Evolutionary conservation across 2,113 vertebrate species (phyloP).

Genomic region (Andinoacara biseriatus): DNA sequence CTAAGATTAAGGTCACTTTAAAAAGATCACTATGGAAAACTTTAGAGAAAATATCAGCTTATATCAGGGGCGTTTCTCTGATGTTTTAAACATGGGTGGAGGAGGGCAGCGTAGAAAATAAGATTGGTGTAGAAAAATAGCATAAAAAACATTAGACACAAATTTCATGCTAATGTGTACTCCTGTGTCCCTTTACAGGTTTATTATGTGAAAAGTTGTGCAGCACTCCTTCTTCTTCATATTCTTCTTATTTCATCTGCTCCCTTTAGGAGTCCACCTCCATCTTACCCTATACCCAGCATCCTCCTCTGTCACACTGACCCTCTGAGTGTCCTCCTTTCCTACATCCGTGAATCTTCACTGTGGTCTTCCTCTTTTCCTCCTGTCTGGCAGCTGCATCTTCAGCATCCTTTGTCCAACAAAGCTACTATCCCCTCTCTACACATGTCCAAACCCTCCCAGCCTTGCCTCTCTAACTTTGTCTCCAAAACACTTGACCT

Average conservation of each 20-base stretch:
- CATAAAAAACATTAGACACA: too few species aligned
- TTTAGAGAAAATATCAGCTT: not conserved
- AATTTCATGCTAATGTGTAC: not conserved
- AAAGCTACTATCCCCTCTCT: not conserved
- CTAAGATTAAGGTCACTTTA: not conserved
- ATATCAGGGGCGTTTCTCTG: not conserved
- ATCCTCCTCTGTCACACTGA: not conserved
- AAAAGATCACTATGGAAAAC: not conserved
- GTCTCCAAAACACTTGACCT: not conserved
- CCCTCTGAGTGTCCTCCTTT: not conserved
- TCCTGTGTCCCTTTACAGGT: not conserved
- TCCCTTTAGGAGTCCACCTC: not conserved
- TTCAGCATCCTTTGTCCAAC: too few species aligned
- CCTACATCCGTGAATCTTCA: not conserved
- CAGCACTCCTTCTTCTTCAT: not conserved
- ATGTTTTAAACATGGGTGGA: not conserved
- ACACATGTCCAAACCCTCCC: not conserved
- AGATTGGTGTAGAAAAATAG: too few species aligned
- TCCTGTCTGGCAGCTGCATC: too few species aligned
- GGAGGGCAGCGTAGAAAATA: too few species aligned
- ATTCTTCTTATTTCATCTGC: not conserved
- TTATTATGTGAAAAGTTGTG: not conserved
- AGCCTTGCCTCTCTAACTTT: not conserved
- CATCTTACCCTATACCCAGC: not conserved
- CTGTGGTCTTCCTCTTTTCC: too few species aligned